Evolutionary conservation across 2,888 invertebrate genomes (phyloP).

Genomic region (Unio pictorum): DNA sequence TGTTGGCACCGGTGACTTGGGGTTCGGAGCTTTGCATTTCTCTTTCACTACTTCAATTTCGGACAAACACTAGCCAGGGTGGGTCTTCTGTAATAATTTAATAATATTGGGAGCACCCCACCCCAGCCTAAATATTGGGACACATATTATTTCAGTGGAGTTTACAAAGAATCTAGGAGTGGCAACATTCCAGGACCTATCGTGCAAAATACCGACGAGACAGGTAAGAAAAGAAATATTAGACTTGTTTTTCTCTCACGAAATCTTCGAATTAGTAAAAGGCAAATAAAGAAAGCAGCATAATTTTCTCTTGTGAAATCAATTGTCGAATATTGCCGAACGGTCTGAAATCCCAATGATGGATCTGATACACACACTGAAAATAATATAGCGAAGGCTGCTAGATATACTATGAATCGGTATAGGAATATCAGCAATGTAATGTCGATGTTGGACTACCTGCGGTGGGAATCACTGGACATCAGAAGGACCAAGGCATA

Average conservation of each 20-base stretch:
- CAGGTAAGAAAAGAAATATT: slow-evolving; percentile 1
- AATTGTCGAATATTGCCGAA: slow-evolving; percentile 1
- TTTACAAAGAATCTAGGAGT: slow-evolving; percentile 2
- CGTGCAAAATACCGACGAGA: slow-evolving; percentile 3
- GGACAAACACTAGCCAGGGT: too few species aligned
- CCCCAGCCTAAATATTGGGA: not conserved
- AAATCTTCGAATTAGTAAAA: slow-evolving; percentile 1
- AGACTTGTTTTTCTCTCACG: not conserved
- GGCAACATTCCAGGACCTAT: not conserved
- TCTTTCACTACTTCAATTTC: too few species aligned
- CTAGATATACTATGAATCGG: slow-evolving; percentile 2
- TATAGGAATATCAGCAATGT: slow-evolving; percentile 7
- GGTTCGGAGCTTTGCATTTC: too few species aligned
- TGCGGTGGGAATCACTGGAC: slow-evolving; percentile 7
- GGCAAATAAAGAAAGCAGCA: not conserved
- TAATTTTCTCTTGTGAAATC: not conserved
- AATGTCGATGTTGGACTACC: slow-evolving; percentile 2
- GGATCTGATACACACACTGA: slow-evolving; percentile 1
- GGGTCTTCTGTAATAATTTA: too few species aligned
- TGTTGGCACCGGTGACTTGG: too few species aligned
- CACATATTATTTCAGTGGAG: not conserved
- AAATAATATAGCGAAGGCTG: slow-evolving; percentile 6
- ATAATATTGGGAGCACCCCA: too few species aligned
- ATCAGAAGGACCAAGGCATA: slow-evolving; percentile 1
- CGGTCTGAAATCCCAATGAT: slow-evolving; percentile 4